Conservation (phyloP, 2,113 vertebrate genomes). For the Aptenodytes patagonicus region DNA sequence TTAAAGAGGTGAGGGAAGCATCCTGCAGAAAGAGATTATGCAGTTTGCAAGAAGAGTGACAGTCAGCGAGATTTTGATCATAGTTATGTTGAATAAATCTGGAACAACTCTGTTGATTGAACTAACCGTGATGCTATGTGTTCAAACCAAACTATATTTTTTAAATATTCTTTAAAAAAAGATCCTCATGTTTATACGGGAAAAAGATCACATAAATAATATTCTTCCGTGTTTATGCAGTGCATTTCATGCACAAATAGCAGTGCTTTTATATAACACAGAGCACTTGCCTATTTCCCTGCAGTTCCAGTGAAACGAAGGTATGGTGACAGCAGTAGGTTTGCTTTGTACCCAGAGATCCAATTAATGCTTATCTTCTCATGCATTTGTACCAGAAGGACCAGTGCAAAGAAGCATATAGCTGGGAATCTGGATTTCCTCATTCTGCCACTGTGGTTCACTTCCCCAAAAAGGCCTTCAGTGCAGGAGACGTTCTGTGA, state of each 20-base stretch:
- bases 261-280: not conserved
- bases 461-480: not conserved
- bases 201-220: not conserved
- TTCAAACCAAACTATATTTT: not conserved
- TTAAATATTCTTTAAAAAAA: not conserved
- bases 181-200: not conserved
- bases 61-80: not conserved
- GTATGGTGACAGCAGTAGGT: not conserved
- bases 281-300: not conserved
- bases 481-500: not conserved
- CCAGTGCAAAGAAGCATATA: not conserved
- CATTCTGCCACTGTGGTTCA: not conserved
- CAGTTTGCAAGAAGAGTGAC: not conserved
- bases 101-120: slow-evolving; percentile 8
- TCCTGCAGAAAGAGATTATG: slow-evolving; percentile 4
- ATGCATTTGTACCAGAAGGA: not conserved
- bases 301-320: not conserved
- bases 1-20: slow-evolving; percentile 14
- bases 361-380: not conserved
- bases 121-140: not conserved
- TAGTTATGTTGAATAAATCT: not conserved
- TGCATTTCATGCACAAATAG: not conserved
- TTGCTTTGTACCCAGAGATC: not conserved
- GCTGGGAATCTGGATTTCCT: not conserved
- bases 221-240: not conserved